phyloP scores from a whole-genome alignment of 2,113 vertebrate genomes.

The Otocyon megalotis region DNA sequence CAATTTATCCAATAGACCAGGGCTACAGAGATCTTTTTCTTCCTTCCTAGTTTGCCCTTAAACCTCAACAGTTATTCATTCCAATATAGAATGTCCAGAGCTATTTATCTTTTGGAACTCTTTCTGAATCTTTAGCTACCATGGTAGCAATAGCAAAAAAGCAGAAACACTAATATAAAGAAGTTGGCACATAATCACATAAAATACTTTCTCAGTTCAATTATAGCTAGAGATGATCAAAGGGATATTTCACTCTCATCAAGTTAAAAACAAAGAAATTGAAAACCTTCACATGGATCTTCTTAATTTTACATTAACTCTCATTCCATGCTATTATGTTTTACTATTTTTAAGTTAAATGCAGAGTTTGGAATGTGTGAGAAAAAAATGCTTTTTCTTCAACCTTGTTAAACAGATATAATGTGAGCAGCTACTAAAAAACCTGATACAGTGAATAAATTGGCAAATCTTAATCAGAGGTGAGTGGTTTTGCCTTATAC shows the following conservation, averaged over 20 bases:
- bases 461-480: background rate
- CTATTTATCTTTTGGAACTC: background rate
- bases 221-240: background rate
- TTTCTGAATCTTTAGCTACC: slow-evolving; percentile 10
- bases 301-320: background rate
- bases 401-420: background rate
- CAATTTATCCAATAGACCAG: background rate
- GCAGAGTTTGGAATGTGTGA: background rate
- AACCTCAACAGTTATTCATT: slow-evolving; percentile 2
- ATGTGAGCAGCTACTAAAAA: background rate
- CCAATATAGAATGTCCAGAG: background rate
- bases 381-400: background rate
- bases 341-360: background rate
- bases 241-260: background rate
- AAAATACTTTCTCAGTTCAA: background rate
- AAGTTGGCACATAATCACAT: background rate
- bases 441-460: background rate
- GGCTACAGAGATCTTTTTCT: background rate
- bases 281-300: background rate
- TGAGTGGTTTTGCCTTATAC: background rate
- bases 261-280: slow-evolving; percentile 15
- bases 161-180: background rate
- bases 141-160: background rate
- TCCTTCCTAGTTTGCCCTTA: background rate
- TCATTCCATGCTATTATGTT: background rate